A percentile compares a stretch with the other conserved stretches of the same genome.
Evolutionary conservation across 23 tunicate genomes (phyloP).

Genomic region (Halocynthia roretzi): DNA sequence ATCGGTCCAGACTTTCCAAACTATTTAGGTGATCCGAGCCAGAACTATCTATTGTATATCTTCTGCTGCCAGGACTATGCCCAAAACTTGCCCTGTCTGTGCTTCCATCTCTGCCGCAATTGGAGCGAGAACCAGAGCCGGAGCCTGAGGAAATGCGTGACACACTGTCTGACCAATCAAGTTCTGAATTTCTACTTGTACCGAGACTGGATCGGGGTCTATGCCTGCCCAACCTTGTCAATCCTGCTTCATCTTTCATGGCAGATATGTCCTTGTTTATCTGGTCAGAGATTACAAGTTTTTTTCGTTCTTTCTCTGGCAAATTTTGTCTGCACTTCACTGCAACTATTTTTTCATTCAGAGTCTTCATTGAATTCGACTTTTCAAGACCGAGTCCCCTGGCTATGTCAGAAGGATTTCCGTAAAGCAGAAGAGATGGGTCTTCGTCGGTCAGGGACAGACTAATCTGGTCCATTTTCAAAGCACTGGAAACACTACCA

Average conservation of each 20-base stretch:
- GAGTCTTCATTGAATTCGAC: conserved; percentile 38
- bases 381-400: conserved; percentile 53
- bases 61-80: no score
- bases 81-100: no score
- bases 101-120: no score
- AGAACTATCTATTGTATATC: no score
- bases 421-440: conserved; percentile 68
- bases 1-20: no score
- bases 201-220: not conserved
- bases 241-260: conserved; percentile 19
- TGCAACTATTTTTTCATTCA: conserved; percentile 62
- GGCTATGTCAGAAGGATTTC: conserved; percentile 58
- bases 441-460: conserved; percentile 59
- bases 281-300: conserved; percentile 36
- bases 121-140: no score
- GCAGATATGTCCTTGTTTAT: conserved; percentile 39
- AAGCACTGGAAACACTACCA: not conserved
- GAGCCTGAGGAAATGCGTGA: no score
- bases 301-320: conserved; percentile 36
- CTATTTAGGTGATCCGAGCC: no score
- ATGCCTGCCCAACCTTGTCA: not conserved
- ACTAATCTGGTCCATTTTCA: conserved; percentile 47
- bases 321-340: conserved; percentile 67
- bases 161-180: no score
- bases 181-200: not conserved